A percentile compares a stretch with the other conserved stretches of the same genome.
phyloP scores from a whole-genome alignment of 2,797 vertebrate species.

The Esox lucius region DNA sequence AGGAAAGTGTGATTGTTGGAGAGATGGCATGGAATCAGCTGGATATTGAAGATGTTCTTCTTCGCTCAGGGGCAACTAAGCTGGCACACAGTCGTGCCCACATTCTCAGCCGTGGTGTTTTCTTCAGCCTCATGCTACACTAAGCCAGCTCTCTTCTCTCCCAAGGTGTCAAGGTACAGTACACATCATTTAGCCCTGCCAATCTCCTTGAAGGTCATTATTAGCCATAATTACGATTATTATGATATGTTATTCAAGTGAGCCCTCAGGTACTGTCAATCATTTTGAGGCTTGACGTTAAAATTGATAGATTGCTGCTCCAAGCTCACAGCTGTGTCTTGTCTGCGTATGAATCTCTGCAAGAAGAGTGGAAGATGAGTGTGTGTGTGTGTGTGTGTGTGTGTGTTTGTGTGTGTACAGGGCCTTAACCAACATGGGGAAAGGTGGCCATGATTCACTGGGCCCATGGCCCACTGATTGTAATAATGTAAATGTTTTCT shows the following conservation, averaged over 20 bases:
- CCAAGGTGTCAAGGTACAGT: conserved; percentile 74
- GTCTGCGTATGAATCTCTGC: conserved; percentile 32
- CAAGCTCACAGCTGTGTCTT: conserved; percentile 61
- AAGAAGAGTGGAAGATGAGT: background rate
- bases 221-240: conserved; percentile 79
- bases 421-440: no score
- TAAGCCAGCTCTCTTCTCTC: conserved; percentile 13
- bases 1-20: conserved; percentile 3
- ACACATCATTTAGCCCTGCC: conserved; percentile 69
- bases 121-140: conserved; percentile 36
- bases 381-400: no score
- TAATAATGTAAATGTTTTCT: no score
- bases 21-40: conserved; percentile 3
- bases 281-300: conserved; percentile 48
- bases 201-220: conserved; percentile 76
- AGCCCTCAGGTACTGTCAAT: conserved; percentile 61
- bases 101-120: conserved; percentile 36
- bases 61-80: background rate
- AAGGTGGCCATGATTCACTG: no score
- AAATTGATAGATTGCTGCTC: conserved; percentile 45
- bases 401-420: no score
- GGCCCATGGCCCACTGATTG: no score
- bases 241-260: conserved; percentile 67
- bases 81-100: conserved; percentile 5
- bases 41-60: background rate